Evolutionary conservation across 2,797 vertebrate species (phyloP).

Genomic region (Sebastes flavidus): DNA sequence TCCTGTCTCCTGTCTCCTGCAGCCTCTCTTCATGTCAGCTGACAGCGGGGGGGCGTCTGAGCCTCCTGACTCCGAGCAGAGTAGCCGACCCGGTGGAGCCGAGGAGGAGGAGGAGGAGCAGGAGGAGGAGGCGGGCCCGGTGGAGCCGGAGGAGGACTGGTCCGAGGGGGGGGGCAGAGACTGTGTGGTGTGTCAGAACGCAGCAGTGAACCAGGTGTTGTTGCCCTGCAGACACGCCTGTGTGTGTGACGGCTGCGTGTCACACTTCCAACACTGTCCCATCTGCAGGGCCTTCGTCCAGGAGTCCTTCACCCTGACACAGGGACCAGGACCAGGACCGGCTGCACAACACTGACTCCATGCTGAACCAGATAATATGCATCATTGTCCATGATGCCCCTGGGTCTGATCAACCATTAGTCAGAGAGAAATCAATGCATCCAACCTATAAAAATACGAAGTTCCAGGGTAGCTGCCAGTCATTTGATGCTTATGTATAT

Average conservation of each 20-base stretch:
- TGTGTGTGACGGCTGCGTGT: conserved; percentile 89
- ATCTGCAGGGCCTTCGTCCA: conserved; percentile 94
- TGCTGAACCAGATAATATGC: not conserved
- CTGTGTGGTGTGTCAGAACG: conserved; percentile 96
- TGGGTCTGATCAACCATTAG: too few relatives aligned
- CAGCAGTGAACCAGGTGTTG: conserved; percentile 90
- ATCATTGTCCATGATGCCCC: not conserved
- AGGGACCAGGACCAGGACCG: not conserved
- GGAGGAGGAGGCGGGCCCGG: not conserved
- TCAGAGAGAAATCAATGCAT: too few relatives aligned
- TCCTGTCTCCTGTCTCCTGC: conserved; percentile 40
- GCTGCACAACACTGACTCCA: not conserved
- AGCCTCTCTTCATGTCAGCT: conserved; percentile 98
- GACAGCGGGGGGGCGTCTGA: conserved; percentile 56
- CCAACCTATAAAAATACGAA: too few relatives aligned
- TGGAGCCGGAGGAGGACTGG: conserved; percentile 55
- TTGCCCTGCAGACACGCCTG: conserved; percentile 94
- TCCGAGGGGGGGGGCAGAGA: conserved; percentile 81
- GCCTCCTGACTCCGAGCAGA: conserved; percentile 11
- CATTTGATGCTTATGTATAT: too few relatives aligned
- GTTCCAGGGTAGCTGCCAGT: too few relatives aligned
- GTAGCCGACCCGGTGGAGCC: not conserved
- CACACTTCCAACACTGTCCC: conserved; percentile 91
- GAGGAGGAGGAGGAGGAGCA: too few relatives aligned
- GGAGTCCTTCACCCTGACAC: conserved; percentile 88